These are phyloP conservation scores for Drosophila atripex DNA, from an alignment of 2,888 invertebrate genomes.

Conservation along the genomic window DNA sequence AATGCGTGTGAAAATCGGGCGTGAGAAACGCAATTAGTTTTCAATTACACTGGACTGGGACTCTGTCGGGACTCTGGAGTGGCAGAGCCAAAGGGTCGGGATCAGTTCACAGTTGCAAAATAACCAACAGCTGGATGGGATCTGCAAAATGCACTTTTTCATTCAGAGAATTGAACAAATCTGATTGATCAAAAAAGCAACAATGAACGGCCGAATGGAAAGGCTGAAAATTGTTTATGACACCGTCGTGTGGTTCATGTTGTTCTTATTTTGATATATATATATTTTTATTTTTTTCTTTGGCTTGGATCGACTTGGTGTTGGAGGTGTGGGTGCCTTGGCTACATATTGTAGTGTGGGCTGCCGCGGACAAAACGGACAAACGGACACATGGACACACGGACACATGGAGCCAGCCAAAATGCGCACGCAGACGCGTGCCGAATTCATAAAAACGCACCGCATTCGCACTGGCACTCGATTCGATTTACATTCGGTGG, in stretches of 20 bases:
- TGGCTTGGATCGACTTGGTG: constrained; percentile 20
- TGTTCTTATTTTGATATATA: neutral
- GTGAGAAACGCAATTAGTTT: constrained; percentile 69
- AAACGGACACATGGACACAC: constrained; percentile 11
- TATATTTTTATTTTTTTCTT: constrained; percentile 14
- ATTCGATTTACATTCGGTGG: constrained; percentile 73
- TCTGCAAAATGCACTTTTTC: constrained; percentile 36
- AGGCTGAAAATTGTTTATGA: constrained; percentile 61
- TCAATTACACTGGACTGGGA: constrained; percentile 34
- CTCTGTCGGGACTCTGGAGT: too few species aligned
- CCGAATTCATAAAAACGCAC: constrained; percentile 80
- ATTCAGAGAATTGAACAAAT: constrained; percentile 7
- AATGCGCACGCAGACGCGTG: constrained; percentile 81
- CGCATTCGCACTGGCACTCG: constrained; percentile 48
- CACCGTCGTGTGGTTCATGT: constrained; percentile 29
- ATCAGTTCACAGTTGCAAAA: constrained; percentile 59
- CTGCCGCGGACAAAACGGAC: too few species aligned
- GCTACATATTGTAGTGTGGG: neutral
- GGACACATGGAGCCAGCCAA: constrained; percentile 30
- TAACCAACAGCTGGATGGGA: constrained; percentile 28
- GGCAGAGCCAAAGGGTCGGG: constrained; percentile 11
- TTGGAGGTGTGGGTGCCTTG: neutral
- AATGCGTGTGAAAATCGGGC: constrained; percentile 58
- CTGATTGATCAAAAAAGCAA: neutral
- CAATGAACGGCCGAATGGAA: constrained; percentile 1